Base-by-base conservation (phyloP, 2,797 vertebrate species). In the Poliocrania exsul region DNA sequence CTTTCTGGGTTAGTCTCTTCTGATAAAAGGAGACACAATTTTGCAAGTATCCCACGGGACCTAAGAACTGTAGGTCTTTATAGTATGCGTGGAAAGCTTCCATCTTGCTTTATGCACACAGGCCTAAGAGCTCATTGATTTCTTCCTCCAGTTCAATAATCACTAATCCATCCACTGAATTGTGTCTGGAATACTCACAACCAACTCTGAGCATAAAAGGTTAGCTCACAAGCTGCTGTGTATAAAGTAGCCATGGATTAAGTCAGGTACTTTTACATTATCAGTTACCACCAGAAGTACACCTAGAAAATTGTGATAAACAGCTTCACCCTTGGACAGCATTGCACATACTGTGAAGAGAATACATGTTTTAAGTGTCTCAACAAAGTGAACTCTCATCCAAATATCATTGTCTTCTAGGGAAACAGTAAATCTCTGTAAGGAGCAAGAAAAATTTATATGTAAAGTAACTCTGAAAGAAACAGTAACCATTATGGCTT, bases 121-220 rank as follows among this genome's bases (percentile, higher is more conserved):
- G 56, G 37, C 75, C 46, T 93, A 88, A 95, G 85, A 91, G 92
- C 87, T 81, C 90, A 83, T 81, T 88, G 87, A 91, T 94, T 94
- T 89, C 67, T 81, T 89, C 74, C 29, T 5, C 53, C 71, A 31
- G 42, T 71, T 94, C 87, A 69, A 1, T 89, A 83, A 73, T 87
- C 29, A 44, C 87, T 89, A 77, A 85, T 91, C 57, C 65, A 67
- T 88, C 61, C n/a, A 23, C 3, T 8, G 81, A 42, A 65, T 62
- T 82, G 51, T 42, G 11, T 60, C 61, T 93, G 77, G 49, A 82
- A 86, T 90, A 38, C 29, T 71, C 53, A 51, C 53, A 82, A 83
- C 9, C 8, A 50, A 10, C 60, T 80, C 57, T 21, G 1, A 2
- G 13, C 21, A 31, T 67, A 33, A 69, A 82, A 87, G 12, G 29